phyloP scores from a whole-genome alignment of 2,888 invertebrate genomes.

The Hemithea aestivaria region DNA sequence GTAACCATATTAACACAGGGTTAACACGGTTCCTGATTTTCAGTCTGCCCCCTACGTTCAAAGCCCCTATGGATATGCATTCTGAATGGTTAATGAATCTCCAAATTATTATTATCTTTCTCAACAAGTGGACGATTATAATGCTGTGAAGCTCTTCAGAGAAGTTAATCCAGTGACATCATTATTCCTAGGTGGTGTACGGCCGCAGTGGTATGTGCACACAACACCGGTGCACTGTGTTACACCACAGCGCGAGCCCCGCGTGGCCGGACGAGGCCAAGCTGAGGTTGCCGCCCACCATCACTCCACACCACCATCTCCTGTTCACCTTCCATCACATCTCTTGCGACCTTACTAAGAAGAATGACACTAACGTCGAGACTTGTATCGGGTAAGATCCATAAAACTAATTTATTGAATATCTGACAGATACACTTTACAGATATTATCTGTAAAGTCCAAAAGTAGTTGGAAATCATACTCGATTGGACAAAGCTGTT shows the following conservation, averaged over 20 bases:
- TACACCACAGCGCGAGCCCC: slow-evolving; percentile 94
- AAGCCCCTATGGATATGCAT: no score
- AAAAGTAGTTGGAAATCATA: no score
- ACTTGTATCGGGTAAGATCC: slow-evolving; percentile 86
- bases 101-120: no score
- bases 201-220: slow-evolving; percentile 78
- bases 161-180: not conserved
- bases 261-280: slow-evolving; percentile 97
- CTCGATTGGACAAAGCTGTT: no score
- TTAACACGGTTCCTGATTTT: no score
- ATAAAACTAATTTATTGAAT: not conserved
- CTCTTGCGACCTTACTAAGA: slow-evolving; percentile 92
- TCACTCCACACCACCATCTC: slow-evolving; percentile 92
- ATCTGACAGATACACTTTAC: not conserved
- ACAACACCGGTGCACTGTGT: slow-evolving; percentile 86
- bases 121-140: no score
- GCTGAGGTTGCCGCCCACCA: slow-evolving; percentile 90
- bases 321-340: slow-evolving; percentile 98
- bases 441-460: no score
- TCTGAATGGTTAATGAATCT: no score
- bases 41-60: no score
- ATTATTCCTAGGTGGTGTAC: slow-evolving; percentile 54
- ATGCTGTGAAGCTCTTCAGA: no score
- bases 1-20: no score
- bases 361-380: slow-evolving; percentile 86